A percentile compares a stretch with the other conserved stretches of the same genome.
Conservation (phyloP, 2,888 invertebrate genomes). For the Selenia dentaria region DNA sequence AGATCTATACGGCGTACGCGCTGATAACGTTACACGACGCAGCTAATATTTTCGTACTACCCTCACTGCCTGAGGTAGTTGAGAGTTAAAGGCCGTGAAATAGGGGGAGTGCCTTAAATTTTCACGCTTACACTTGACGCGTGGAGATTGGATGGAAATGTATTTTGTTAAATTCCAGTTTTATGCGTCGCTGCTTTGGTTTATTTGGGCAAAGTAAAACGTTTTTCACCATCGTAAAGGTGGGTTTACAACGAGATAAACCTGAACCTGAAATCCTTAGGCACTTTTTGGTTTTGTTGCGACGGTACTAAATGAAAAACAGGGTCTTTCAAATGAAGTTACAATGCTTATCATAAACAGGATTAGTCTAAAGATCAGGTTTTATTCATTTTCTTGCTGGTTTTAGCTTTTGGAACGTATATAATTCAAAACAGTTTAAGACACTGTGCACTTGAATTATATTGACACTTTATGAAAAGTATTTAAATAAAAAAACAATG, state of each 20-base stretch:
- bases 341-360: no score
- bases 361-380: no score
- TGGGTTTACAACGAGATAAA: conserved; percentile 13
- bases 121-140: conserved; percentile 27
- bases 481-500: no score
- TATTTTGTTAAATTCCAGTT: conserved; percentile 29
- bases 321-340: no score
- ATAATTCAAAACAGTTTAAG: no score
- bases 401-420: no score
- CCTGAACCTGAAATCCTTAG: conserved; percentile 1
- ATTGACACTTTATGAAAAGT: no score
- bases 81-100: conserved; percentile 64
- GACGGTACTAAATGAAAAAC: no score
- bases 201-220: conserved; percentile 24
- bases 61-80: conserved; percentile 53
- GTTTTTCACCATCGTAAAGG: conserved; percentile 20
- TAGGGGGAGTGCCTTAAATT: conserved; percentile 64
- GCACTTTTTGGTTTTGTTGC: neutral
- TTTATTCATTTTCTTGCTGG: no score
- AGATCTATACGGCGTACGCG: conserved; percentile 66
- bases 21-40: conserved; percentile 67
- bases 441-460: no score
- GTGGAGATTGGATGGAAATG: conserved; percentile 22
- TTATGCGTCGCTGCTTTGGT: conserved; percentile 24
- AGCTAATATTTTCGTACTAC: conserved; percentile 73